These are phyloP conservation scores for Xanthorhoe designata DNA, from an alignment of 2,888 invertebrate species.

Conservation along the genomic window DNA sequence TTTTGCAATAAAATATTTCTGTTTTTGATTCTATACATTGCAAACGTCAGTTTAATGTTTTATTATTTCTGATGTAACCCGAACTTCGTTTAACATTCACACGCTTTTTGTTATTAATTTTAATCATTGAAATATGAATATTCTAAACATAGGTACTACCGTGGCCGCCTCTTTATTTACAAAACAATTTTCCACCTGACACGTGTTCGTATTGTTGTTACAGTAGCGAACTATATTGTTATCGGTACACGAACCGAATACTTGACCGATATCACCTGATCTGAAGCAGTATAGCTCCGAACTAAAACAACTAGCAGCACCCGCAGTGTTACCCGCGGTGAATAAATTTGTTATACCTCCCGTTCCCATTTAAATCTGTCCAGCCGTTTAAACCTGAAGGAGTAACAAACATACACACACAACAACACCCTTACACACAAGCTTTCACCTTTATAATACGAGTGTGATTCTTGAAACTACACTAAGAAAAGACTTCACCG, in stretches of 20 bases:
- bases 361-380: too few relatives aligned
- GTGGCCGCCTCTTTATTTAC: constrained; percentile 45
- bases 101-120: constrained; percentile 17
- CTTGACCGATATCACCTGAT: constrained; percentile 51
- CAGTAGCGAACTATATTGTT: constrained; percentile 46
- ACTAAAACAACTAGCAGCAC: constrained; percentile 20
- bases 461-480: constrained; percentile 24
- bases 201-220: constrained; percentile 44
- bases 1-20: too few relatives aligned
- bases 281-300: constrained; percentile 36
- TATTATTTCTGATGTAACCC: constrained; percentile 7
- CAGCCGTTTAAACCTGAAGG: too few relatives aligned
- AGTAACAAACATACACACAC: too few relatives aligned
- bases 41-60: not conserved
- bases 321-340: too few relatives aligned
- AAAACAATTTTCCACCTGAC: constrained; percentile 48
- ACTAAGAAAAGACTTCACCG: too few relatives aligned
- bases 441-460: too few relatives aligned
- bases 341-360: too few relatives aligned
- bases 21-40: too few relatives aligned
- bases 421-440: too few relatives aligned
- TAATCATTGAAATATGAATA: constrained; percentile 15
- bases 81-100: constrained; percentile 20
- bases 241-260: constrained; percentile 47
- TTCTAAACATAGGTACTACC: constrained; percentile 15